Evolutionary conservation across 2,797 vertebrate species (phyloP).

Genomic region (Epinephelus malabaricus): DNA sequence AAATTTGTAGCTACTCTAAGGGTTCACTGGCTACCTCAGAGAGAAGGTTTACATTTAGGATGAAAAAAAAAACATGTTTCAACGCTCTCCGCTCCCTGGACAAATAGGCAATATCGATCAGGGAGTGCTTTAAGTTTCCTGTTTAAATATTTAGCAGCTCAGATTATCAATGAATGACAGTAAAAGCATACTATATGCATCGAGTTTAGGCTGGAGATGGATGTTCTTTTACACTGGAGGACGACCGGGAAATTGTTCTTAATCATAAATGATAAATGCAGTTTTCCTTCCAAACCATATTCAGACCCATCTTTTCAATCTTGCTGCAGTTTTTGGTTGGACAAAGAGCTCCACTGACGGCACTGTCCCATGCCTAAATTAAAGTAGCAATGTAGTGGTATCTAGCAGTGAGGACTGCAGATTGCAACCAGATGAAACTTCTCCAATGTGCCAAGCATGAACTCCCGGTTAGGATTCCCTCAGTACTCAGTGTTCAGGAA

Average conservation of each 20-base stretch:
- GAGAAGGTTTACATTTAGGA: not conserved
- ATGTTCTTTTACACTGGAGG: not conserved
- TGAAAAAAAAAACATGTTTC: constrained; percentile 1
- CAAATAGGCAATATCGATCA: constrained; percentile 39
- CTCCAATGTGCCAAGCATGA: no score
- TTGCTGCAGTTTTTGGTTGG: not conserved
- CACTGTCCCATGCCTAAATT: not conserved
- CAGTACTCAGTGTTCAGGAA: no score
- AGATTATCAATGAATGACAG: constrained; percentile 42
- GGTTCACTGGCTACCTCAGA: not conserved
- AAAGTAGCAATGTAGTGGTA: no score
- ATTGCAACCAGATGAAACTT: no score
- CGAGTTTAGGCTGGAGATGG: not conserved
- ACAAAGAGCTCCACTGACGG: not conserved
- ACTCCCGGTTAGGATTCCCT: no score
- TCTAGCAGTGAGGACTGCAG: no score
- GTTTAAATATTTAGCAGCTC: constrained; percentile 60
- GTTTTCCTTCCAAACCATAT: not conserved
- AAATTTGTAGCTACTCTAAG: not conserved
- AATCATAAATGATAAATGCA: not conserved
- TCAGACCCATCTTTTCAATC: not conserved
- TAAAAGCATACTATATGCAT: not conserved
- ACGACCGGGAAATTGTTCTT: not conserved
- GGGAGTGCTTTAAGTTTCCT: constrained; percentile 35
- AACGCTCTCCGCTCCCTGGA: constrained; percentile 3